Base-by-base conservation (phyloP, 2,113 vertebrate genomes). In the Leucoraja erinaceus region DNA sequence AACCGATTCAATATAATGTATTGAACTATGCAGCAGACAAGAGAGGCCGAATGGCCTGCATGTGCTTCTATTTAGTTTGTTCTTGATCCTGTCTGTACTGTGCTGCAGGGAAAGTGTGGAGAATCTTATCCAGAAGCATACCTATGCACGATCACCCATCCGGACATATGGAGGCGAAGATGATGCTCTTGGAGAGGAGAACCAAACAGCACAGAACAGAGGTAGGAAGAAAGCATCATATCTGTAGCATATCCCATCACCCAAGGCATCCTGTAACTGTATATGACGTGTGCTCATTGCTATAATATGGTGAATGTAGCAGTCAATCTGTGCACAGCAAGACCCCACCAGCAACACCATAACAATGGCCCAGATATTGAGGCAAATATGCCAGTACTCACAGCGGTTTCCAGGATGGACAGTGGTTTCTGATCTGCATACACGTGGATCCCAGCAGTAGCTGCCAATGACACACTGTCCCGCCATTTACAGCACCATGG, bases 61-160 rank as follows among this genome's bases (percentile, higher is more conserved):
- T 0, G 18, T 20, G 70, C 14, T 72, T 70, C 4, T 70, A 20
- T 72, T 72, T 72, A 2, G 14, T 72, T 20, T 72, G 14, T 20
- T 72, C 3, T 78, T 72, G 7, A 76, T 11, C 54, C 76, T 38
- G 79, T 2, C 14, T 78, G 28, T 25, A 28, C 31, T 96, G 93
- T 96, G 94, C 94, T 96, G 94, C 95, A 99, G 99, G 96, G 98
- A 99, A 96, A 99, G 98, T 79, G 98, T 99, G 95, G 99, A 99
- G 95, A 99, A 97, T 94, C 97, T 99, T 94, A 99, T 99, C 95
- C 99, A 99, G 94, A 99, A 99, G 96, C 99, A 99, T 96, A 99
- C 99, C 61, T 99, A 99, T 86, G 99, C 98, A 93, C 96, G 99
- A 84, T 99, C 99, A 0, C 99, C 99, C 0, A 99, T 99, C 94